Evolutionary conservation across 2,113 vertebrate species (phyloP).

Genomic region (Psittacara wagleri): DNA sequence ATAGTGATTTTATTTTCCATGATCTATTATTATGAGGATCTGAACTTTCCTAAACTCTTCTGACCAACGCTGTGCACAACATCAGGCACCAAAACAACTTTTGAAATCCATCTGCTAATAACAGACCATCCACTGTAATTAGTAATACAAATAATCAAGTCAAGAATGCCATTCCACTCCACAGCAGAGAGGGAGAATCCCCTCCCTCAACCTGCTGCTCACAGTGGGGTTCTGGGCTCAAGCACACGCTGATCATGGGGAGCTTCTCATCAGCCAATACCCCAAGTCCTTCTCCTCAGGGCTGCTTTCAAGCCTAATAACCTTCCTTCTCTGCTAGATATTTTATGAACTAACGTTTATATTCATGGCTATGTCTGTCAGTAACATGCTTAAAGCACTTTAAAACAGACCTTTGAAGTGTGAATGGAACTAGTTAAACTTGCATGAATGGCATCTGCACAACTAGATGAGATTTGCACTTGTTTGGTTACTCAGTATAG

Average conservation of each 20-base stretch:
- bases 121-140: not conserved
- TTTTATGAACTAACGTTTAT: not conserved
- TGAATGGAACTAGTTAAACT: not conserved
- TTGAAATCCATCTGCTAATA: not conserved
- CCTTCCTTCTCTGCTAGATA: not conserved
- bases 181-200: not conserved
- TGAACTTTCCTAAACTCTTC: not conserved
- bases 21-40: not conserved
- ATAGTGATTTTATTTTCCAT: not conserved
- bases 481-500: not conserved
- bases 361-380: not conserved
- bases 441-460: not conserved
- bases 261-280: not conserved
- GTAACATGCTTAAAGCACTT: not conserved
- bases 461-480: not conserved
- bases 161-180: not conserved
- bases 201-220: not conserved
- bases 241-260: not conserved
- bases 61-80: not conserved
- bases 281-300: not conserved
- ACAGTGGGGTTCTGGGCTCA: not conserved
- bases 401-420: not conserved
- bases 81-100: not conserved
- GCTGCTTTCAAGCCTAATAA: not conserved
- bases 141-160: not conserved